These are phyloP conservation scores for Osmerus mordax DNA, from an alignment of 2,113 vertebrate genomes.

Conservation along the genomic window DNA sequence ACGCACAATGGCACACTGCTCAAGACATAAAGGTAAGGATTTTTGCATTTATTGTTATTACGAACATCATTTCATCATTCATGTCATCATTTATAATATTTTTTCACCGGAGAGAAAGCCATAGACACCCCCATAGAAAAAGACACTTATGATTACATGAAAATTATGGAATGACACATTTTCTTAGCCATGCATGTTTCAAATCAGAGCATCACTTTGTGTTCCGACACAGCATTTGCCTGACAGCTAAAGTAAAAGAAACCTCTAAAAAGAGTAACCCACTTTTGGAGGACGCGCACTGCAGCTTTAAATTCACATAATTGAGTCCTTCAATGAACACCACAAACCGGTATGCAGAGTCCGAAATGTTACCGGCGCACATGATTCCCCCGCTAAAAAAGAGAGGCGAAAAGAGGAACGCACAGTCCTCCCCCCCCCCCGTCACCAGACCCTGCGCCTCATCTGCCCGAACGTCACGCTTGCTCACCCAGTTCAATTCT, in stretches of 20 bases:
- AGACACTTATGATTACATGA: too few relatives aligned
- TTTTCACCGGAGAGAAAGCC: background rate
- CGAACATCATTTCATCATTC: constrained; percentile 1
- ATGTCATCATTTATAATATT: background rate
- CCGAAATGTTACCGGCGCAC: constrained; percentile 19
- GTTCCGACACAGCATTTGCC: constrained; percentile 8
- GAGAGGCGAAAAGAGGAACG: constrained; percentile 8
- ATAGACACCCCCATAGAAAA: too few relatives aligned
- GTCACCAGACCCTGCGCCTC: constrained; percentile 48
- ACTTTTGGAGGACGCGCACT: constrained; percentile 28
- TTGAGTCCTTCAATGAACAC: constrained; percentile 54
- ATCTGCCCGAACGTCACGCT: constrained; percentile 74
- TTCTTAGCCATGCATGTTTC: background rate
- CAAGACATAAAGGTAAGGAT: constrained; percentile 19
- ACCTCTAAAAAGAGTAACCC: constrained; percentile 6
- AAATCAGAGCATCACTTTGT: background rate
- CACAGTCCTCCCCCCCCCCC: constrained; percentile 26
- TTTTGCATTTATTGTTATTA: constrained; percentile 17
- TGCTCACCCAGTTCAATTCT: constrained; percentile 59
- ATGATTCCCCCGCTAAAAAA: constrained; percentile 24
- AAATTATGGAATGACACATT: background rate
- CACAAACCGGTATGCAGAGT: constrained; percentile 42
- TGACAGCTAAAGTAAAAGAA: constrained; percentile 21
- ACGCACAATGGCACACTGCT: constrained; percentile 17
- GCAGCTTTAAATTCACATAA: constrained; percentile 52